These are phyloP conservation scores for Isaurus tuberculatus DNA, from an alignment of 92 coral and sea anemone genomes.

Conservation along the genomic window DNA sequence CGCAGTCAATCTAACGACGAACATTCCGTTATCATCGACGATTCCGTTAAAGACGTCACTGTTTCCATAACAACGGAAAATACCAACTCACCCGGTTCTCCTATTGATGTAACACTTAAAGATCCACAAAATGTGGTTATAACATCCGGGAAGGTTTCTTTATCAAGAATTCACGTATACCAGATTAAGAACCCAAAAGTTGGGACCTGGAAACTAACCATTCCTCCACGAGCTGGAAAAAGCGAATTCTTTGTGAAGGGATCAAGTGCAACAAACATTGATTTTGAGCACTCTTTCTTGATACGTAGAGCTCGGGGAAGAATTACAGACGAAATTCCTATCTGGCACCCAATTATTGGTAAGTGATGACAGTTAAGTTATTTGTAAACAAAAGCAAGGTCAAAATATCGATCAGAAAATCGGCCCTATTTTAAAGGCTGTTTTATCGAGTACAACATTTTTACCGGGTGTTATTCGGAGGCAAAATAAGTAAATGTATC, in stretches of 20 bases:
- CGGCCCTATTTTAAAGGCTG: not conserved
- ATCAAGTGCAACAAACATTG: no score
- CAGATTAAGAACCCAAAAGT: no score
- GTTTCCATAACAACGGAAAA: conserved; percentile 32
- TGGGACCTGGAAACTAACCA: conserved; percentile 84
- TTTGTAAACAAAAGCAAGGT: not conserved
- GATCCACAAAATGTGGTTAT: conserved; percentile 27
- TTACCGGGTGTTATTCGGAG: no score
- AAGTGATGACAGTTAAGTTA: not conserved
- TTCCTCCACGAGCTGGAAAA: conserved; percentile 65
- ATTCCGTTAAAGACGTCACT: conserved; percentile 39
- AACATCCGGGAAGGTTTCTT: conserved; percentile 60
- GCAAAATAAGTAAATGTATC: no score
- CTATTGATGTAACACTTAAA: conserved; percentile 33
- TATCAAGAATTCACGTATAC: no score
- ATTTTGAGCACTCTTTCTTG: no score
- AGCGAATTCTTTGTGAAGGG: no score
- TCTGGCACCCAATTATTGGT: conserved; percentile 83
- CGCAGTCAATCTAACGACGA: conserved; percentile 48
- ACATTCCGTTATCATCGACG: no score
- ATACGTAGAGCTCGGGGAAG: conserved; percentile 43
- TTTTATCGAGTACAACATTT: no score
- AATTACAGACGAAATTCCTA: no score
- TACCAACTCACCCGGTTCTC: not conserved
- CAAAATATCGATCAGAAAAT: no score